Evolutionary conservation across 1,140 invertebrate genomes (phyloP), one percentile per base, ranked within the genome.

Genomic region (Sycobia sp.): DNA sequence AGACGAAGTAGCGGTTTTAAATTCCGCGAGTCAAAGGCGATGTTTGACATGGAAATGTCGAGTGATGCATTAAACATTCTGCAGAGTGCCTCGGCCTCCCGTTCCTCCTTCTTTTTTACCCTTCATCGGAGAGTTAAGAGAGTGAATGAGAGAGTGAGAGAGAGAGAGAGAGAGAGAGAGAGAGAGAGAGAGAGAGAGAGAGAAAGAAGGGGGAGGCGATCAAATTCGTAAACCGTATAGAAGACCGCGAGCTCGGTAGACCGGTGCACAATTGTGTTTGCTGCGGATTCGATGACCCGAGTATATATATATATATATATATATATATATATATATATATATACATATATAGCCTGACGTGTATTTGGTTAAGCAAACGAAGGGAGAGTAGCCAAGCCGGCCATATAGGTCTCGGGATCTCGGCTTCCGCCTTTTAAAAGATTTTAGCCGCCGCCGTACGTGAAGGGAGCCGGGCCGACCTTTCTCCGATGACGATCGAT

Each of bases 31-130:
- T 81, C 78, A 80, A 80, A 80, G 78, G 49, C 46, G n/a, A 80
- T 81, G 78, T 81, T 81, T 81, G 79, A 80, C 78, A 81, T 81
- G 79, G 78, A 80, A 81, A 80, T 81, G 73, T 76, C 73, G 75
- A 76, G 71, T 70, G 71, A 80, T 81, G 79, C 79, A 81, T 81
- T 81, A 81, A 79, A 81, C 79, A 81, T 81, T 70, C 70, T 64
- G 71, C 67, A 54, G 65, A 74, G 71, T 76, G 70, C 66, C 69
- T 59, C 58, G 54, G 34, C 69, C 58, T 66, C 51, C 53, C 47
- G 54, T 36, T 60, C 59, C 49, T 56, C 46, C 20, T 36, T 47
- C 59, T 62, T 60, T 55, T 44, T 56, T 66, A 49, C 41, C 34
- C 65, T 43, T 53, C 47, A 55, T 50, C 44, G 55, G 55, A 43